Evolutionary conservation across 2,888 invertebrate species (phyloP), one percentile per base, ranked within the genome.

Genomic region (Drosophila lacicola): DNA sequence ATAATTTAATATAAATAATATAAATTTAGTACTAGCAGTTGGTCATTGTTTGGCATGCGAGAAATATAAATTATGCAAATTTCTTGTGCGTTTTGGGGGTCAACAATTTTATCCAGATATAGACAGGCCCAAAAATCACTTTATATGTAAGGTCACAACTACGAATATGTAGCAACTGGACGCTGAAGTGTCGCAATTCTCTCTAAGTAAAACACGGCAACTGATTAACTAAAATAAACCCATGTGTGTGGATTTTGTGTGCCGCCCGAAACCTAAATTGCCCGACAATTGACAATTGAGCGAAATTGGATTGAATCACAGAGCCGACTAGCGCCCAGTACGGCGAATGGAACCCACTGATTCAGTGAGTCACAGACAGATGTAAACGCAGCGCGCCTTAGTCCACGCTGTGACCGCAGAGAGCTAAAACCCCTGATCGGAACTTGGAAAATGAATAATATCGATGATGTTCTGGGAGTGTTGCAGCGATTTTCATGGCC

Each of bases 401-500:
- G 66, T 57, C 13, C 42, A 72, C 42, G 41, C 29, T 25, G 46
- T 39, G 14, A 62, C 14, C 44, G 41, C 46, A 21, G 41, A 55
- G 47, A 50, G 34, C 33, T 49, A 25, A n/a, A 53, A 47, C 29
- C 17, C 34, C 17, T 34, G 19, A 10, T 45, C 33, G 10, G 25
- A 21, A 4, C 14, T 13, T 37, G 17, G 4, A 25, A 49, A 57
- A 92, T 92, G 93, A 78, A 91, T 47, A 91, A 89, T 60, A 90
- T 92, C 55, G 91, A 91, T 47, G 82, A 90, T 65, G 90, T 92
- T 53, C 80, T 92, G n/a, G 73, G 72, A 36, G 88, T 90, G 25
- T 77, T 93, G 64, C 92, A 92, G 73, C 85, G 90, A 13, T 93
- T 93, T 61, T 81, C 91, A 17, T 91, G 91, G 91, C 90, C 89